phyloP scores from a whole-genome alignment of 2,888 invertebrate species.

The Nycteola revayana region DNA sequence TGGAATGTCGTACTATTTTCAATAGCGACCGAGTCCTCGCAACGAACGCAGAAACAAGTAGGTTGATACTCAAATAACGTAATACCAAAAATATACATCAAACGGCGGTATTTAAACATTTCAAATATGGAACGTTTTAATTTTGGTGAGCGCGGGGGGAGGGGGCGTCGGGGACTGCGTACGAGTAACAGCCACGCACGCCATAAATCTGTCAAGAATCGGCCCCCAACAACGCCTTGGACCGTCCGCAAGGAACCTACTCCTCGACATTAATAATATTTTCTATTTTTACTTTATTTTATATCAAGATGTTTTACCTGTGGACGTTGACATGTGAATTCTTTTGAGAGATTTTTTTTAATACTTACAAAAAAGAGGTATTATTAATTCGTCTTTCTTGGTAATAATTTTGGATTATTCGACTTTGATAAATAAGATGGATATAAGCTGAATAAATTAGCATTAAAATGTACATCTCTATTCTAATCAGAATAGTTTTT shows the following conservation, averaged over 20 bases:
- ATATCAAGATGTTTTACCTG: constrained; percentile 32
- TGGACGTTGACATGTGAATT: constrained; percentile 14
- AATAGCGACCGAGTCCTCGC: too few relatives aligned
- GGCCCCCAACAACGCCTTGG: constrained; percentile 62
- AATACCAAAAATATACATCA: too few relatives aligned
- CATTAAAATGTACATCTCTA: too few relatives aligned
- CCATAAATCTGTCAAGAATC: constrained; percentile 72
- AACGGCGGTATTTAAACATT: constrained; percentile 42
- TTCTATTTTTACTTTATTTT: constrained; percentile 23
- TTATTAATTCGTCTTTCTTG: too few relatives aligned
- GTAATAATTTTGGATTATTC: too few relatives aligned
- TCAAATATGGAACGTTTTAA: constrained; percentile 63
- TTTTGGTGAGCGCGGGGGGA: constrained; percentile 44
- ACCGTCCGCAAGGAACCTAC: constrained; percentile 51
- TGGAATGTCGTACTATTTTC: too few relatives aligned
- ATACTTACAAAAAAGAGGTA: background rate
- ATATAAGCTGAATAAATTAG: too few relatives aligned
- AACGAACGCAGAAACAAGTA: too few relatives aligned
- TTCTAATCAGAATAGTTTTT: too few relatives aligned
- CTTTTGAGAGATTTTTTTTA: constrained; percentile 4
- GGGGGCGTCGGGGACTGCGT: constrained; percentile 38
- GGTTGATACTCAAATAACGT: too few relatives aligned
- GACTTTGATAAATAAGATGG: too few relatives aligned
- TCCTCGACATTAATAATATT: constrained; percentile 36
- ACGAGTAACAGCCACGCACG: constrained; percentile 64